Conservation (phyloP, 1,140 invertebrate species). For the Orussus abietinus region DNA sequence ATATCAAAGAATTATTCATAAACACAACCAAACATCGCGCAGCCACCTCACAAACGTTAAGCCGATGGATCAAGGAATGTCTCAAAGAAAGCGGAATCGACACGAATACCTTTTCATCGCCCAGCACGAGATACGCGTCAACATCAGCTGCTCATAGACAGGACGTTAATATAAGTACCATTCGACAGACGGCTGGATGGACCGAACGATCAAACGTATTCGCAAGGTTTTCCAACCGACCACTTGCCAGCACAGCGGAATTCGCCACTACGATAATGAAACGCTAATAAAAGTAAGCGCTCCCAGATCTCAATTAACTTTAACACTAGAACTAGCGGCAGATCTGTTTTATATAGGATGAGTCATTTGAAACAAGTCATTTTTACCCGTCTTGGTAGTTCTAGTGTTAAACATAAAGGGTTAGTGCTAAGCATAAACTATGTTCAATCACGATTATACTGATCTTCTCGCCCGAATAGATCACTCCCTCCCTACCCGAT, state of each 20-base stretch:
- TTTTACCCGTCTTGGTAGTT: too few relatives aligned
- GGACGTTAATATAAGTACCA: constrained; percentile 18
- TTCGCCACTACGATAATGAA: background rate
- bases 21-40: constrained; percentile 19
- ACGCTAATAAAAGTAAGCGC: constrained; percentile 1
- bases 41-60: constrained; percentile 23
- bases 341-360: constrained; percentile 5
- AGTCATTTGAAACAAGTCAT: too few relatives aligned
- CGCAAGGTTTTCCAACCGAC: too few relatives aligned
- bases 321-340: constrained; percentile 6
- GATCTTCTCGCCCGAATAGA: too few relatives aligned
- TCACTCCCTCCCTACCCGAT: too few relatives aligned
- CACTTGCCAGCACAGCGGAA: too few relatives aligned
- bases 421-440: too few relatives aligned
- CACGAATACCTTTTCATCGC: constrained; percentile 16
- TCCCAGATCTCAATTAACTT: too few relatives aligned
- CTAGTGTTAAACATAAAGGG: too few relatives aligned
- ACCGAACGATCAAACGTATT: too few relatives aligned
- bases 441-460: too few relatives aligned
- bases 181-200: constrained; percentile 29
- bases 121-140: constrained; percentile 27
- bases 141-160: constrained; percentile 21
- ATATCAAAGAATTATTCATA: constrained; percentile 13
- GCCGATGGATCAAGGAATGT: constrained; percentile 25
- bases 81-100: constrained; percentile 23